These are phyloP conservation scores for Tangara arthus DNA, from an alignment of 2,797 vertebrate species.

Conservation along the genomic window DNA sequence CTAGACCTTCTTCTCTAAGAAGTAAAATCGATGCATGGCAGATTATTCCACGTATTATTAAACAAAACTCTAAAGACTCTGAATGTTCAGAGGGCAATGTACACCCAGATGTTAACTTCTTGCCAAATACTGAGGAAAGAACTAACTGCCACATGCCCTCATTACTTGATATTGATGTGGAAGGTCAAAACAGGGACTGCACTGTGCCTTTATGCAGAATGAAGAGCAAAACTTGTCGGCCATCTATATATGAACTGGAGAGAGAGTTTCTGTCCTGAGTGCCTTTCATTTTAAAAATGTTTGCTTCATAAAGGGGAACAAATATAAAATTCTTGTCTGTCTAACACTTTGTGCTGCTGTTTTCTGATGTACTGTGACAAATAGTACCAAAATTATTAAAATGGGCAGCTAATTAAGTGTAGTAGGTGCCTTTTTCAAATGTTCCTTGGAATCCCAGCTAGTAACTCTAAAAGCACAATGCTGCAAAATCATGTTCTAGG, in stretches of 20 bases:
- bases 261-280: slow-evolving; percentile 87
- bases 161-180: slow-evolving; percentile 85
- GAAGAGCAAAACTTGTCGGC: slow-evolving; percentile 78
- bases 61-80: slow-evolving; percentile 80
- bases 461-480: not conserved
- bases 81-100: slow-evolving; percentile 72
- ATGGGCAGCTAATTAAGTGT: not conserved
- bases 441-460: not conserved
- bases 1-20: slow-evolving; percentile 79
- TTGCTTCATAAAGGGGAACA: slow-evolving; percentile 34
- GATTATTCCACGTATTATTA: slow-evolving; percentile 75
- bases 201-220: slow-evolving; percentile 88
- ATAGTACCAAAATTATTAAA: slow-evolving; percentile 35
- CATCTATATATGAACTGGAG: slow-evolving; percentile 86
- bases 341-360: slow-evolving; percentile 59
- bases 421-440: not conserved
- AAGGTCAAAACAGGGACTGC: slow-evolving; percentile 88
- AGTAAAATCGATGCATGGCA: slow-evolving; percentile 79
- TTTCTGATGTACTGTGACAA: slow-evolving; percentile 52
- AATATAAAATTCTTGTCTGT: not conserved
- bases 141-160: slow-evolving; percentile 70
- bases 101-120: slow-evolving; percentile 62
- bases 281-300: slow-evolving; percentile 40
- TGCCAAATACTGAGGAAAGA: slow-evolving; percentile 74
- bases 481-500: not conserved